These are phyloP conservation scores for Gallinago nigripennis DNA, from an alignment of 2,797 vertebrate species.

Conservation along the genomic window DNA sequence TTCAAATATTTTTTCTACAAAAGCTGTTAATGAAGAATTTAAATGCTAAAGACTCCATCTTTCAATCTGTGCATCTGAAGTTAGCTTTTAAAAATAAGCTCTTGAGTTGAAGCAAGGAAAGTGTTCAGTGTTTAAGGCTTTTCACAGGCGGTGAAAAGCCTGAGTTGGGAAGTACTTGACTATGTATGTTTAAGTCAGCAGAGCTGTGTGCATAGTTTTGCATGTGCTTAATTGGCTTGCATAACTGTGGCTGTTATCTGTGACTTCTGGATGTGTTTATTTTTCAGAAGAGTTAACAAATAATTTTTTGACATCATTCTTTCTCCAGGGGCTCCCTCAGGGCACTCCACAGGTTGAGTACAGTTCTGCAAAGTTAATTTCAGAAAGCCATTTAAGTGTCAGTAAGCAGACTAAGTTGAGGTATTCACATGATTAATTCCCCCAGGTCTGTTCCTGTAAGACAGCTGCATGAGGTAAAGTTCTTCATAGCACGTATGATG, in stretches of 20 bases:
- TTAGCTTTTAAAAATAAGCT: background rate
- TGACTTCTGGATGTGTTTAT: background rate
- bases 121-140: background rate
- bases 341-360: background rate
- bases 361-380: background rate
- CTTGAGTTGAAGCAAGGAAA: background rate
- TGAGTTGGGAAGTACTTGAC: background rate
- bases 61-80: background rate
- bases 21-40: background rate
- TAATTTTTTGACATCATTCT: background rate
- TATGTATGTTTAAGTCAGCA: background rate
- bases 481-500: background rate
- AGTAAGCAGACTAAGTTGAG: background rate
- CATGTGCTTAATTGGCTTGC: background rate
- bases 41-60: background rate
- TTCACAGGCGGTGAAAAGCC: background rate
- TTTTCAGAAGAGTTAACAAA: background rate
- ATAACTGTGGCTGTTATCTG: background rate
- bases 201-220: background rate
- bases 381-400: background rate
- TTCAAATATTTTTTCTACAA: background rate
- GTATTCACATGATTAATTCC: background rate
- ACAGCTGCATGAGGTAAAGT: too few relatives aligned
- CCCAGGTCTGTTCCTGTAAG: background rate
- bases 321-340: background rate